Conservation (phyloP, 2,113 vertebrate genomes). For the Eublepharis macularius region DNA sequence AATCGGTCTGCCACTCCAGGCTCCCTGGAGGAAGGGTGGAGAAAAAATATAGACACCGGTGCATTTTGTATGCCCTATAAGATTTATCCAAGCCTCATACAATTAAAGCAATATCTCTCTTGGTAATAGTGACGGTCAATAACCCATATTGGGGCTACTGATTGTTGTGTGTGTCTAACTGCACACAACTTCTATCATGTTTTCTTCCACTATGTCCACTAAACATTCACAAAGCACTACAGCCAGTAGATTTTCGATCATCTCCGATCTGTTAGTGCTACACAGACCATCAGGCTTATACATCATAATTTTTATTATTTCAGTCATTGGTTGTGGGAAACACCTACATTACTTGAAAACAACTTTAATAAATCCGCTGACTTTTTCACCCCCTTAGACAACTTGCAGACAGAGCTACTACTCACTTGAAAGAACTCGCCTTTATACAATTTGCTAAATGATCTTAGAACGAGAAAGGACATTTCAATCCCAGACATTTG, state of each 20-base stretch:
- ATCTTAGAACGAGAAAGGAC: slow-evolving; percentile 22
- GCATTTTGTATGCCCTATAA: background rate
- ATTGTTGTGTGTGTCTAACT: background rate
- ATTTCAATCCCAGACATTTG: slow-evolving; percentile 46
- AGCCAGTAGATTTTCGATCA: background rate
- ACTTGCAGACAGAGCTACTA: background rate
- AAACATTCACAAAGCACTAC: background rate
- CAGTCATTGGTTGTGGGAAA: background rate
- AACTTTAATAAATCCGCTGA: slow-evolving; percentile 10
- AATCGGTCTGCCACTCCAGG: too few relatives aligned
- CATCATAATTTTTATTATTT: background rate
- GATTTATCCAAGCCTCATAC: background rate
- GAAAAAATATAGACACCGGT: too few relatives aligned
- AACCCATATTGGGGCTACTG: background rate
- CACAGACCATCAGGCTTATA: background rate
- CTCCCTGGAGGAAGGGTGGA: too few relatives aligned
- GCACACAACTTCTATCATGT: background rate
- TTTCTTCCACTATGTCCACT: too few relatives aligned
- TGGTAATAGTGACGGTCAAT: background rate
- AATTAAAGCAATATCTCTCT: background rate
- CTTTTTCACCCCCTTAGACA: background rate
- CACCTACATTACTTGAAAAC: background rate
- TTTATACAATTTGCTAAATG: slow-evolving; percentile 43
- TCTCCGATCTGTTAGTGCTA: background rate
- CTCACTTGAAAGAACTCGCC: slow-evolving; percentile 32